Percentiles rank a stretch among this genome's conserved stretches.
phyloP scores from a whole-genome alignment of 2,113 vertebrate species.

The Rhipidura dahli region DNA sequence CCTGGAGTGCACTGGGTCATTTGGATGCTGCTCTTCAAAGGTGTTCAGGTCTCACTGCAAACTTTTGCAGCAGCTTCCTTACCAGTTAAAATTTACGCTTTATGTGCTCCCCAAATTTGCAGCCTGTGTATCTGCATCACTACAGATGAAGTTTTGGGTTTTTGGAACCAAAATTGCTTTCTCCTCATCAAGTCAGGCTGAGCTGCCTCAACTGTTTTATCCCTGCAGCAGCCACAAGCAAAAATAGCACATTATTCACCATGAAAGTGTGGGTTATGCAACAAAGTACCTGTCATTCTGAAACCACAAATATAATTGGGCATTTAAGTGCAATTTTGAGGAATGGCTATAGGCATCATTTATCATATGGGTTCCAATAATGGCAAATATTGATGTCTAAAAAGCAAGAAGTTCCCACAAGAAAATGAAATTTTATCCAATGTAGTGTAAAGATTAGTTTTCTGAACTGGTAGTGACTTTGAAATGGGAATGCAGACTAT shows the following conservation, averaged over 20 bases:
- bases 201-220: neutral
- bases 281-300: neutral
- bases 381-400: neutral
- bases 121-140: neutral
- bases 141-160: neutral
- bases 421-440: neutral
- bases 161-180: neutral
- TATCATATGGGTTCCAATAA: neutral
- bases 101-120: neutral
- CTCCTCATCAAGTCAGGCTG: neutral
- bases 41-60: neutral
- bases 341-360: neutral
- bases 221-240: neutral
- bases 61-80: neutral
- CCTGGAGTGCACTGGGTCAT: neutral
- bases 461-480: neutral
- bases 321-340: slow-evolving; percentile 14
- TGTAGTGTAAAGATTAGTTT: neutral
- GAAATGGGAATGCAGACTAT: neutral
- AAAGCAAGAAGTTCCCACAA: neutral
- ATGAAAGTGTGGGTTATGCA: neutral
- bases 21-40: neutral
- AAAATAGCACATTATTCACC: neutral
- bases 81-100: neutral
- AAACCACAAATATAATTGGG: neutral